Conservation (phyloP, 2,888 invertebrate species). For the Andrena fulva region DNA sequence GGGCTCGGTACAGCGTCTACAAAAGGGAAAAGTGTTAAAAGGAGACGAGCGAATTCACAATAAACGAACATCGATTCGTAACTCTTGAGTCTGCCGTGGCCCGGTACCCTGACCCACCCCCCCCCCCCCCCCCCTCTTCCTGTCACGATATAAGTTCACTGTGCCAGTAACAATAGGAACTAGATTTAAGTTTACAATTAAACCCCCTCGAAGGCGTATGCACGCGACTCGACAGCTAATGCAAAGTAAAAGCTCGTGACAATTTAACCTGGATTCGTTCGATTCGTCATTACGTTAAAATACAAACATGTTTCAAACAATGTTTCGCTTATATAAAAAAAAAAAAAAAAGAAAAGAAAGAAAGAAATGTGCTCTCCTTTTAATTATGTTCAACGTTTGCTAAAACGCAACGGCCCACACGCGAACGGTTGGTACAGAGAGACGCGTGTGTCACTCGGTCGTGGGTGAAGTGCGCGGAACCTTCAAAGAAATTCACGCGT, state of each 20-base stretch:
- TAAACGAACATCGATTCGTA: constrained; percentile 13
- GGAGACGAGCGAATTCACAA: constrained; percentile 9
- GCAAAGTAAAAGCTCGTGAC: too few relatives aligned
- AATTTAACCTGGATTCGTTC: neutral
- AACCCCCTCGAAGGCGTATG: constrained; percentile 30
- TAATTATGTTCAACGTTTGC: neutral
- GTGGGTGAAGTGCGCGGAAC: constrained; percentile 38
- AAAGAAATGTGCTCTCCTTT: neutral
- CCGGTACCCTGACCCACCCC: constrained; percentile 14
- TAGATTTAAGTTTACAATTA: constrained; percentile 68
- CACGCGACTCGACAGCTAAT: constrained; percentile 34
- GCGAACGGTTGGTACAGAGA: neutral
- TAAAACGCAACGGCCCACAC: neutral
- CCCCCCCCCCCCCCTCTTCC: neutral
- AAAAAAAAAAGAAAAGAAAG: neutral
- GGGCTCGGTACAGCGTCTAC: neutral
- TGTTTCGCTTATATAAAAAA: constrained; percentile 1
- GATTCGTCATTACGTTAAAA: constrained; percentile 39
- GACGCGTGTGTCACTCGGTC: neutral
- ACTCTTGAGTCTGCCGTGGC: neutral
- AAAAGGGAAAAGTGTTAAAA: constrained; percentile 20
- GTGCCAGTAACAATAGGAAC: constrained; percentile 75
- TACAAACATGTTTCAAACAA: neutral
- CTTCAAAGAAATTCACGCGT: constrained; percentile 27
- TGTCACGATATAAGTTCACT: constrained; percentile 34